These are phyloP conservation scores for Dryoscopus gambensis DNA, from an alignment of 2,113 vertebrate genomes.

Conservation along the genomic window DNA sequence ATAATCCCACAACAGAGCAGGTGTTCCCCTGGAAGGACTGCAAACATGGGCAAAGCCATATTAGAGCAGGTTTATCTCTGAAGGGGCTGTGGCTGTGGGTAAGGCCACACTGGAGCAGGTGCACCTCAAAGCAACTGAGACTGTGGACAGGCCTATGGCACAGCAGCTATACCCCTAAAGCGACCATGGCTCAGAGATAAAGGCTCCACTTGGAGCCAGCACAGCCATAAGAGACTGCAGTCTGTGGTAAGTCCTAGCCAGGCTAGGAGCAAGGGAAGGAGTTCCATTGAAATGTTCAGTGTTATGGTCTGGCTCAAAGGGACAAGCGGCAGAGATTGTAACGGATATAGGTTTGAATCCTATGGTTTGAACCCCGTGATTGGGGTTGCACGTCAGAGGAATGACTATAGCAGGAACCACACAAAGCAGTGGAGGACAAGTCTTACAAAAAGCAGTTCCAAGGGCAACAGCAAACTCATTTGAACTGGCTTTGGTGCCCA, in stretches of 20 bases:
- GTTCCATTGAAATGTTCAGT: neutral
- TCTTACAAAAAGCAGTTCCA: neutral
- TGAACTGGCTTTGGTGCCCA: neutral
- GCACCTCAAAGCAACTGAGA: neutral
- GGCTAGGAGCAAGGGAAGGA: neutral
- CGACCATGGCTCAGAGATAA: neutral
- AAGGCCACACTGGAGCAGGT: neutral
- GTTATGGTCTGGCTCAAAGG: neutral
- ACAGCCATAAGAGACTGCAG: neutral
- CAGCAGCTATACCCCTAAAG: neutral
- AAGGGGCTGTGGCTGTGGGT: neutral
- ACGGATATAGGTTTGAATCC: neutral
- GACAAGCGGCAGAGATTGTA: neutral
- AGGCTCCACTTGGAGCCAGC: neutral
- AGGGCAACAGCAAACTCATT: neutral
- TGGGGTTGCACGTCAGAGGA: neutral
- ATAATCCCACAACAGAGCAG: neutral
- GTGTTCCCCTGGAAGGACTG: neutral
- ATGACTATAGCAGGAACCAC: neutral
- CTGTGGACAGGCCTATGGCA: neutral
- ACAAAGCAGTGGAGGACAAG: neutral
- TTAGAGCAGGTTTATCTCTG: neutral
- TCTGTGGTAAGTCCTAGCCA: neutral
- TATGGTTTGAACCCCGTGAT: neutral
- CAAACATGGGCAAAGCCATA: neutral